Conservation (phyloP, 2,113 vertebrate species). For the Apistogramma diplotaenia region DNA sequence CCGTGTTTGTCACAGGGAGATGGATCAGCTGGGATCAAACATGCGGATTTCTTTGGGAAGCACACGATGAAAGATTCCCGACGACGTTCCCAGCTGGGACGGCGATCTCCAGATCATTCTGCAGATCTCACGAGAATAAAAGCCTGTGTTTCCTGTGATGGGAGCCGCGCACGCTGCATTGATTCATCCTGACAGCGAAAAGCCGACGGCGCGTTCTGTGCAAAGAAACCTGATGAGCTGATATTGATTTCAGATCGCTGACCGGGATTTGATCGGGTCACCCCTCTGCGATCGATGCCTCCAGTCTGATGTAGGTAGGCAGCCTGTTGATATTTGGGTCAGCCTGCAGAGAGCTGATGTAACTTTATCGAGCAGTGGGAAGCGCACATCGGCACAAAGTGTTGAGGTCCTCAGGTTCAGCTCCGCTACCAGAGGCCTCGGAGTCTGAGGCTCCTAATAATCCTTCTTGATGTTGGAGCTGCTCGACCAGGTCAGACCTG, state of each 20-base stretch:
- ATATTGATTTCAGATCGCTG: constrained; percentile 33
- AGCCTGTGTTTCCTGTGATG: not conserved
- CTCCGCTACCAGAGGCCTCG: not conserved
- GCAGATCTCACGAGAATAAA: not conserved
- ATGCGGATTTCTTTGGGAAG: not conserved
- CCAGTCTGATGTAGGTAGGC: constrained; percentile 10
- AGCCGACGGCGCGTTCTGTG: constrained; percentile 6
- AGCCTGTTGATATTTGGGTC: constrained; percentile 14
- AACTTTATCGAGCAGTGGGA: constrained; percentile 6
- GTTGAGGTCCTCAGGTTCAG: not conserved
- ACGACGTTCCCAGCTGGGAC: not conserved
- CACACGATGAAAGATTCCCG: not conserved
- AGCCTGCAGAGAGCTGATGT: not conserved
- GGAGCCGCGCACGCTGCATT: not conserved
- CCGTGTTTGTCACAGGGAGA: not conserved
- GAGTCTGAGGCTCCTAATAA: too few relatives aligned
- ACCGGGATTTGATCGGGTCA: not conserved
- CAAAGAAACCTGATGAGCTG: constrained; percentile 2
- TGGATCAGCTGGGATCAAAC: constrained; percentile 16
- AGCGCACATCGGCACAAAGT: not conserved
- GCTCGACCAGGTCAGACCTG: too few relatives aligned
- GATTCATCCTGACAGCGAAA: not conserved
- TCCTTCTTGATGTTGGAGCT: too few relatives aligned
- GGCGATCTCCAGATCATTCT: not conserved
- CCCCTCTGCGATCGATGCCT: constrained; percentile 9